Evolutionary conservation across 2,888 invertebrate genomes (phyloP).

Genomic region (Lacanobia oleracea): DNA sequence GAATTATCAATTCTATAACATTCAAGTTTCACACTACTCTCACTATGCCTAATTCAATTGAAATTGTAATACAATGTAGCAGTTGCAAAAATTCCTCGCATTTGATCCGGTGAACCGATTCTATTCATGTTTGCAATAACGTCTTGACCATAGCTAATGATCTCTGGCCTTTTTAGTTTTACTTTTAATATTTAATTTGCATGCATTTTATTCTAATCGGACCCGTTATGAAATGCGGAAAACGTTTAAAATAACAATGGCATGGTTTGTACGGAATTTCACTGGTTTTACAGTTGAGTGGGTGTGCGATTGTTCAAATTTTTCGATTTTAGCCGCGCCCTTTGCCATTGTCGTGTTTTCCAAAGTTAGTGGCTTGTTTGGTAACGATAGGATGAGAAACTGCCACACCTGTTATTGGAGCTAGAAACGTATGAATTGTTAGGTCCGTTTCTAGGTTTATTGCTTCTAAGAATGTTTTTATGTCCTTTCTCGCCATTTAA

Average conservation of each 20-base stretch:
- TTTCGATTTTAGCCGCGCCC: conserved; percentile 76
- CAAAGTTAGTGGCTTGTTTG: conserved; percentile 63
- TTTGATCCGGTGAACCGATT: conserved; percentile 56
- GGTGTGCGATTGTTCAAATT: conserved; percentile 76
- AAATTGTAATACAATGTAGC: conserved; percentile 32
- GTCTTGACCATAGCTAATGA: conserved; percentile 47
- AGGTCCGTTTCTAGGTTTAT: conserved; percentile 36
- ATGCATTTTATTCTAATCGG: conserved; percentile 50
- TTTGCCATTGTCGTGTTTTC: conserved; percentile 74
- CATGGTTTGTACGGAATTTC: conserved; percentile 76
- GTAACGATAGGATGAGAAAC: conserved; percentile 45
- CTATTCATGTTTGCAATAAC: conserved; percentile 57
- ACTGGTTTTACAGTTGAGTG: conserved; percentile 77
- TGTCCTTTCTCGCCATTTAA: conserved; percentile 33
- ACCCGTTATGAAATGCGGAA: conserved; percentile 59
- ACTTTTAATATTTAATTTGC: conserved; percentile 54
- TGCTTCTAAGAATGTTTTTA: conserved; percentile 34
- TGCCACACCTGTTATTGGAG: conserved; percentile 53
- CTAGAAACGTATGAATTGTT: conserved; percentile 15
- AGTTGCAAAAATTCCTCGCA: conserved; percentile 42
- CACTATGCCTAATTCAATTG: conserved; percentile 24
- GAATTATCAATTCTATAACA: not conserved
- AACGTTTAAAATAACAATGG: conserved; percentile 67
- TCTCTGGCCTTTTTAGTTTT: conserved; percentile 36
- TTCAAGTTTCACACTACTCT: conserved; percentile 21